Evolutionary conservation across 2,888 invertebrate species (phyloP).

Genomic region (Scaptomyza parva): DNA sequence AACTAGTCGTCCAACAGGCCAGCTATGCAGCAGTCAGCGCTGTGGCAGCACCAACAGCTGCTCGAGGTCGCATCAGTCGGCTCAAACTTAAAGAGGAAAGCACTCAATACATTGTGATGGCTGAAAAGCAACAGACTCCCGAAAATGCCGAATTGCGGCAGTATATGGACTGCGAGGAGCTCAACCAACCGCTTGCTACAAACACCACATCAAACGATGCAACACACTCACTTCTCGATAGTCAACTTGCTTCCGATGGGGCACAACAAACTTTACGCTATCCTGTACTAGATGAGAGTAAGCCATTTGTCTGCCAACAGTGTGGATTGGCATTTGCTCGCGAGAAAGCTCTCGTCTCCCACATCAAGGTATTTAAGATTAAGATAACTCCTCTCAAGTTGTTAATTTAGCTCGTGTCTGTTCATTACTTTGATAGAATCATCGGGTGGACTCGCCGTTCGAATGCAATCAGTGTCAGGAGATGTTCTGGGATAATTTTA

Average conservation of each 20-base stretch:
- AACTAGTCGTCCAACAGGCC: constrained; percentile 35
- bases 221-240: constrained; percentile 15
- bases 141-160: constrained; percentile 33
- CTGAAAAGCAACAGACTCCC: constrained; percentile 44
- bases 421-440: constrained; percentile 85
- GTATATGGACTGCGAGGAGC: constrained; percentile 52
- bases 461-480: constrained; percentile 93
- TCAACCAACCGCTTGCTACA: constrained; percentile 36
- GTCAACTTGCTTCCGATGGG: constrained; percentile 7
- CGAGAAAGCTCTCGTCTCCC: constrained; percentile 92
- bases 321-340: constrained; percentile 92
- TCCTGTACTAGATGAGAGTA: constrained; percentile 89
- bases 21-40: constrained; percentile 36
- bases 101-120: constrained; percentile 75
- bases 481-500: constrained; percentile 90
- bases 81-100: constrained; percentile 81
- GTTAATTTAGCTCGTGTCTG: background rate
- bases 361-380: constrained; percentile 86
- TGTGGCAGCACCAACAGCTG: constrained; percentile 41
- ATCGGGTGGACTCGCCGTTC: constrained; percentile 92
- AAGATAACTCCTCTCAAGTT: background rate
- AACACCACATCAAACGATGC: constrained; percentile 16
- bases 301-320: constrained; percentile 92
- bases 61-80: constrained; percentile 79
- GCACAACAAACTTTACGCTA: constrained; percentile 76